A percentile compares a stretch with the other conserved stretches of the same genome.
Conservation (phyloP, 2,113 vertebrate genomes). For the Lasiurus cinereus region DNA sequence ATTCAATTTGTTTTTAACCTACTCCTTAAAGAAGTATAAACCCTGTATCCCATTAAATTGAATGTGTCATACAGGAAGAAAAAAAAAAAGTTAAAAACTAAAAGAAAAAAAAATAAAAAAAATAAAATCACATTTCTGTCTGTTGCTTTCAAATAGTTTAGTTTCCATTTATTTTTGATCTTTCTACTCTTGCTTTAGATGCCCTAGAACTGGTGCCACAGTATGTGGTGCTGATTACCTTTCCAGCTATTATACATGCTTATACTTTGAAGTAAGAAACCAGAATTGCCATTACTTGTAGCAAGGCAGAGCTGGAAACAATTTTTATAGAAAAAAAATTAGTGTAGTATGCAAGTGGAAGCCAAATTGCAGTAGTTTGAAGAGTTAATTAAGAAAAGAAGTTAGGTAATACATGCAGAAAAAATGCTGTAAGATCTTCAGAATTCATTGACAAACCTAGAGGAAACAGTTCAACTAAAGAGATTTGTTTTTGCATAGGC, state of each 20-base stretch:
- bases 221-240: neutral
- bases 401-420: neutral
- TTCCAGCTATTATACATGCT: neutral
- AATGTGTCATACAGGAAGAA: neutral
- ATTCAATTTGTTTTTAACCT: neutral
- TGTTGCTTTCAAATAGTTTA: neutral
- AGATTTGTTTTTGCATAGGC: constrained; percentile 24
- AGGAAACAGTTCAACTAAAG: constrained; percentile 29
- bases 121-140: neutral
- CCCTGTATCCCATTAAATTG: neutral
- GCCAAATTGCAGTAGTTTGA: neutral
- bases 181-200: neutral
- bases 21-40: neutral
- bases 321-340: neutral
- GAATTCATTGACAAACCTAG: neutral
- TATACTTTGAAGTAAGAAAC: neutral
- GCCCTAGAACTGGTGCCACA: neutral
- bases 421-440: neutral
- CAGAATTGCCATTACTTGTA: neutral
- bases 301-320: neutral
- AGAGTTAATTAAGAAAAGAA: neutral
- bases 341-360: neutral
- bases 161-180: neutral
- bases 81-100: neutral
- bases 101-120: neutral